phyloP scores from a whole-genome alignment of 2,797 vertebrate species.

The Hybognathus amarus region DNA sequence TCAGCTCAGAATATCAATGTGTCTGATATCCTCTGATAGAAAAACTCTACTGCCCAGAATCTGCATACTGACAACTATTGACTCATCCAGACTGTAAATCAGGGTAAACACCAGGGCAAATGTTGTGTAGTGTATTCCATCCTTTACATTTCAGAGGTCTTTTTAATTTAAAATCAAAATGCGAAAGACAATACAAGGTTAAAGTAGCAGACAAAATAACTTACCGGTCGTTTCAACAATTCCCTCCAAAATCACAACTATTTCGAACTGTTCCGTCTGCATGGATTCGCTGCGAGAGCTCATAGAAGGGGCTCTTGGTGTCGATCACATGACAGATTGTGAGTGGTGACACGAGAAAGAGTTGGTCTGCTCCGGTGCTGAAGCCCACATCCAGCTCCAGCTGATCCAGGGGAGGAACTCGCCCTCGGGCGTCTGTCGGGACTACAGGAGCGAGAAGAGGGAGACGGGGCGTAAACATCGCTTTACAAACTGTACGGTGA shows the following conservation, averaged over 20 bases:
- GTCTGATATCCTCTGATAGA: not conserved
- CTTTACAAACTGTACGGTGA: conserved; percentile 50
- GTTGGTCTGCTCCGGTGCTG: conserved; percentile 97
- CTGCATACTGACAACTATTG: not conserved
- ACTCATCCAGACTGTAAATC: not conserved
- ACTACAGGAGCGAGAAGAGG: conserved; percentile 73
- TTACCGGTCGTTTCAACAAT: conserved; percentile 99
- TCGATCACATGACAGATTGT: conserved; percentile 99
- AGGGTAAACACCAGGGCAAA: not conserved
- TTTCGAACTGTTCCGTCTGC: conserved; percentile 98
- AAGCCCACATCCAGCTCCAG: conserved; percentile 99
- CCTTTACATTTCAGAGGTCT: conserved; percentile 18
- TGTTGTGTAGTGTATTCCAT: not conserved
- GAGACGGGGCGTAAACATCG: not conserved
- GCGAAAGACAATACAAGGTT: not conserved
- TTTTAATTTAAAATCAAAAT: not conserved
- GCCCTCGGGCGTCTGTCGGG: conserved; percentile 97
- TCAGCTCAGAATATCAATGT: not conserved
- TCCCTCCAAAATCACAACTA: conserved; percentile 98
- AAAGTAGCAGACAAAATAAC: conserved; percentile 60
- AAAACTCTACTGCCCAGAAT: not conserved
- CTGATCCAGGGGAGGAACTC: conserved; percentile 98
- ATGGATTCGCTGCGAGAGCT: conserved; percentile 97
- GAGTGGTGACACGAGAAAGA: conserved; percentile 98
- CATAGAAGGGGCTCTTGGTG: conserved; percentile 98